These are phyloP conservation scores for Emydoidea blandingii DNA, from an alignment of 2,797 vertebrate species.

Conservation along the genomic window DNA sequence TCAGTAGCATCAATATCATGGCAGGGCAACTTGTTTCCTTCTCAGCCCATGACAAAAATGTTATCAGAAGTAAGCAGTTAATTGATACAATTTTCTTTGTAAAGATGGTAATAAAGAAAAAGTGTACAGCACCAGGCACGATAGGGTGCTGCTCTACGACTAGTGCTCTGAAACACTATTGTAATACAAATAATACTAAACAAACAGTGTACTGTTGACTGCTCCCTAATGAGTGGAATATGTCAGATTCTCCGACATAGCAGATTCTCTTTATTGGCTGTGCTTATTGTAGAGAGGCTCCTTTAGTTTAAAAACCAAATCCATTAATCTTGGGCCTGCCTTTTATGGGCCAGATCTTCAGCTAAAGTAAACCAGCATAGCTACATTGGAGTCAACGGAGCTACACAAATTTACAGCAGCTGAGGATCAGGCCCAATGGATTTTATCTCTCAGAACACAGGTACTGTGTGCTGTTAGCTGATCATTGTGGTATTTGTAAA, in stretches of 20 bases:
- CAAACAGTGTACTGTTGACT: too few relatives aligned
- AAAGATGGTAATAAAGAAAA: background rate
- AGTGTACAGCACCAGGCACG: too few relatives aligned
- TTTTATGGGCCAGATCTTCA: background rate
- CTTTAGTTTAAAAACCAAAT: background rate
- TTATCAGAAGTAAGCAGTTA: background rate
- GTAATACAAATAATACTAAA: too few relatives aligned
- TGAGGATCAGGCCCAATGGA: rapidly evolving
- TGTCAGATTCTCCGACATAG: too few relatives aligned
- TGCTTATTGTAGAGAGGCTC: background rate
- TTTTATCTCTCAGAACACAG: background rate
- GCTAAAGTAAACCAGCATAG: background rate
- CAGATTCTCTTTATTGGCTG: background rate
- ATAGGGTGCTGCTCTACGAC: too few relatives aligned
- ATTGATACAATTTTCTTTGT: background rate
- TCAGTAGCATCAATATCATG: background rate
- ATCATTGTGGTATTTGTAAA: background rate
- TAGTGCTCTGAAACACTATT: too few relatives aligned
- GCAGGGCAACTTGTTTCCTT: background rate
- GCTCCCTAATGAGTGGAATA: too few relatives aligned
- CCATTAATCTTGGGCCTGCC: background rate
- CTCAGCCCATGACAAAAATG: background rate
- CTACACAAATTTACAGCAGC: background rate
- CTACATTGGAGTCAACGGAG: background rate
- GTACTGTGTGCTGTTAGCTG: background rate